Base-by-base conservation (phyloP, 2,113 vertebrate genomes). In the Gadus chalcogrammus region DNA sequence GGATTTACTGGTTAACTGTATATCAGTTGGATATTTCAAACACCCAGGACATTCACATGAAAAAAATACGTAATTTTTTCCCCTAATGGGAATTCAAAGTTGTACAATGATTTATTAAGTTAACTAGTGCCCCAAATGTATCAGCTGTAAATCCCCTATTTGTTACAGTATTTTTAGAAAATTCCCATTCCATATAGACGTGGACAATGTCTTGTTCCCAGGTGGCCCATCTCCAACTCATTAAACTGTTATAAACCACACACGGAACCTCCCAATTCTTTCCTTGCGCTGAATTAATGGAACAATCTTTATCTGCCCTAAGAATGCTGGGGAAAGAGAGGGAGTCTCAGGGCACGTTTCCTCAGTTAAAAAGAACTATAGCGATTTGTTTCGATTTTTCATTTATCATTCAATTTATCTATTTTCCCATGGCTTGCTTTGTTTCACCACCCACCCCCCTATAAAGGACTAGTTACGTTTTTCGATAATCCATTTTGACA, bases 171-270 rank as follows among this genome's bases (percentile, higher is more conserved):
- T 48, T 48, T 68, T 59, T 68, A 60, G 27, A 61, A 63, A 71
- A 55, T 72, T 66, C 42, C 16, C 42, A 66, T 52, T 52, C 64
- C 42, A 24, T 22, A 22, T 16, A 66, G 5, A 58, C 7, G 55
- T n/a, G 5, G 27, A 27, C 8, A 16, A 27, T 24, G 73, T 74
- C 9, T 59, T 71, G 52, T 72, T 74, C 55, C 56, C 64, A 52
- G 11, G 70, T 77, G 80, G 82, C 80, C 2, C 64, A 65, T 18
- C 11, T 82, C 85, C 87, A 87, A 80, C 73, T 87, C 80, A 85
- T 87, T 89, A 88, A 64, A 70, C 71, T 79, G 76, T 71, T 72
- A 72, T 60, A 84, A 84, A 81, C 81, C 72, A 53, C 83, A 79
- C 74, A 42, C 68, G 70, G 68, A 71, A 64, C 71, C 79, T 77